Evolutionary conservation across 2,113 vertebrate genomes (phyloP), one percentile per base, ranked within the genome.

Genomic region (Chaetorhynchus papuensis): DNA sequence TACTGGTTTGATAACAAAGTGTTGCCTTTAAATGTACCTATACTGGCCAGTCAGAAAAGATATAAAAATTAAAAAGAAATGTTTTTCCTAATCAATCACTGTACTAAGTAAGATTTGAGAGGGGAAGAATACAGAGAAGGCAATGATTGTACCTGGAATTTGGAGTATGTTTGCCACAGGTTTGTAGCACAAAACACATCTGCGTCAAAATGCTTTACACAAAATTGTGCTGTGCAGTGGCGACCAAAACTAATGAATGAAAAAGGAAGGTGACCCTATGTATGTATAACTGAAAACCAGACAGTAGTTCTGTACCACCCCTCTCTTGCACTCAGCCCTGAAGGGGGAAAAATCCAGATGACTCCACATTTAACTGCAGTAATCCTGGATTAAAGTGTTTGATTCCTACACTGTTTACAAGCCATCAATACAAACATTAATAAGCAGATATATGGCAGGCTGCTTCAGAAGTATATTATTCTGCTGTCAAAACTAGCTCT

Each of bases 321-420:
- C 30, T 83, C 82, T 59, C 22, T 59, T 80, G 30, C 54, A 44
- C 12, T 74, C 42, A 93, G 78, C 27, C 10, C 75, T 45, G 39
- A 65, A 82, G 31, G 14, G 27, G 10, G 27, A 78, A 83, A 90
- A 86, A 75, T 63, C 16, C 64, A 64, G 59, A 94, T 66, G 39
- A 83, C 59, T 93, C 89, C 50, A 85, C 24, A 70, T 70, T 85
- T 76, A 85, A 88, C 54, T 61, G 42, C 30, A 63, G 68, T 69
- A 91, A 93, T 77, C 45, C 78, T 90, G 63, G 70, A 90, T 97
- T 90, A 83, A 94, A 39, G 20, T 31, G 56, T 63, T 83, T 90
- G 90, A 88, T 92, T 86, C 42, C n/a, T 64, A 44, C n/a, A 56
- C 31, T 89, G 64, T 92, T 96, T 93, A 93, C 68, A 83, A 90